Conservation (phyloP, 2,888 invertebrate species). For the Marasmarcha lunaedactyla region DNA sequence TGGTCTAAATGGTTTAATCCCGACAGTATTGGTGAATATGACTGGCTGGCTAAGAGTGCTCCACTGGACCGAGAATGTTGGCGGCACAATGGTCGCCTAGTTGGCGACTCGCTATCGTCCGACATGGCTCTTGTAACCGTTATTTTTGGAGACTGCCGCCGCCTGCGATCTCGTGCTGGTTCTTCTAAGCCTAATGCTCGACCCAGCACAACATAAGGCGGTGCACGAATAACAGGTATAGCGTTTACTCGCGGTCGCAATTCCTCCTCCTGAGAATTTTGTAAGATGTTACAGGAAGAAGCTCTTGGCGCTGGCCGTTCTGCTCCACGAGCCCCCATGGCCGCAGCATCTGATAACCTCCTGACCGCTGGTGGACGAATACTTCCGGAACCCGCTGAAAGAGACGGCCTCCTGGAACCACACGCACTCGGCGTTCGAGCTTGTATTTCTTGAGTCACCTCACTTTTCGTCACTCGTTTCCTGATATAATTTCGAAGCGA, state of each 20-base stretch:
- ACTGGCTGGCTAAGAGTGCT: conserved; percentile 54
- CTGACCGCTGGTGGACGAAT: conserved; percentile 53
- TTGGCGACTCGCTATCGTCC: conserved; percentile 75
- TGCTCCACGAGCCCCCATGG: conserved; percentile 46
- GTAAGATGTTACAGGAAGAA: conserved; percentile 77
- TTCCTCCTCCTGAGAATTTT: conserved; percentile 66
- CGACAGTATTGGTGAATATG: conserved; percentile 56
- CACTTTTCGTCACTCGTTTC: conserved; percentile 82
- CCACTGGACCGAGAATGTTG: conserved; percentile 62
- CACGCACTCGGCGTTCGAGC: conserved; percentile 83
- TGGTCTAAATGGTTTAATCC: conserved; percentile 35
- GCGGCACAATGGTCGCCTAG: conserved; percentile 55
- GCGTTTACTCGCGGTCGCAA: conserved; percentile 42
- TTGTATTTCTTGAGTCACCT: conserved; percentile 84
- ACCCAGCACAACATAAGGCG: conserved; percentile 72
- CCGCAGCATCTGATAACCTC: conserved; percentile 54
- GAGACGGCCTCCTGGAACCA: conserved; percentile 79
- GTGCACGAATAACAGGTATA: conserved; percentile 62
- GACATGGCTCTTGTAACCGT: conserved; percentile 80
- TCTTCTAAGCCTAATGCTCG: conserved; percentile 70
- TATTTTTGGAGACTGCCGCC: conserved; percentile 74
- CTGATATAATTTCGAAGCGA: conserved; percentile 83
- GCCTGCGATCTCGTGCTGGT: conserved; percentile 39
- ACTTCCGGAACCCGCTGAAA: conserved; percentile 69
- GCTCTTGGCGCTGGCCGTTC: conserved; percentile 70